A percentile compares a stretch with the other conserved stretches of the same genome.
Evolutionary conservation across 1,140 invertebrate species (phyloP).

Genomic region (Globodera rostochiensis): DNA sequence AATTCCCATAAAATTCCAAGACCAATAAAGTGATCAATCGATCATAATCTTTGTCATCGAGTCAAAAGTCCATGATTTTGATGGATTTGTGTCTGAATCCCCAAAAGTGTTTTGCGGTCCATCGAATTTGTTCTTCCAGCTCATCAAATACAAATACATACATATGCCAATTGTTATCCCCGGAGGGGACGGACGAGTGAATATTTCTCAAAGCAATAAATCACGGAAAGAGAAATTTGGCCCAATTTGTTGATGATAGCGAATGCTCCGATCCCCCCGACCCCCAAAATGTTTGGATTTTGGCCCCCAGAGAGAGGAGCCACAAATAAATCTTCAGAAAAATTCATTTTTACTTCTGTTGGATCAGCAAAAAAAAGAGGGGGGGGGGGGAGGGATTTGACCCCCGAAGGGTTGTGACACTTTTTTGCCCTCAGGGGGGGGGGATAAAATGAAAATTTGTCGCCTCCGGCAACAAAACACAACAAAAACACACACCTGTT

Average conservation of each 20-base stretch:
- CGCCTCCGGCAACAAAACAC: not conserved
- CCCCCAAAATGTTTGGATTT: not conserved
- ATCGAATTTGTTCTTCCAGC: not conserved
- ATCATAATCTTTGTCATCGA: no score
- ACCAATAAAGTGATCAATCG: no score
- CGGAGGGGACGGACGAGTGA: not conserved
- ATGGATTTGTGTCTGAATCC: no score
- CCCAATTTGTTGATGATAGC: not conserved
- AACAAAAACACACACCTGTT: not conserved
- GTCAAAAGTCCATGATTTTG: no score
- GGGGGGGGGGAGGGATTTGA: no score
- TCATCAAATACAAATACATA: not conserved
- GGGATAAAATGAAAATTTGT: no score
- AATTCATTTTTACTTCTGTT: not conserved
- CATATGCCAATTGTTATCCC: not conserved
- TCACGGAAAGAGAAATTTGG: not conserved
- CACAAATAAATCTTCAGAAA: conserved; percentile 22
- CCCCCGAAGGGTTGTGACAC: no score
- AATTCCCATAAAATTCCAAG: no score
- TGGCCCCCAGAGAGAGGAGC: not conserved
- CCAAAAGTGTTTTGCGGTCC: not conserved
- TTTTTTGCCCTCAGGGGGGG: not conserved
- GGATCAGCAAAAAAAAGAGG: not conserved
- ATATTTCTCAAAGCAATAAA: not conserved
- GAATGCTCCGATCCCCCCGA: not conserved